phyloP scores from a whole-genome alignment of 2,888 invertebrate genomes.

The Thysanoteuthis rhombus region DNA sequence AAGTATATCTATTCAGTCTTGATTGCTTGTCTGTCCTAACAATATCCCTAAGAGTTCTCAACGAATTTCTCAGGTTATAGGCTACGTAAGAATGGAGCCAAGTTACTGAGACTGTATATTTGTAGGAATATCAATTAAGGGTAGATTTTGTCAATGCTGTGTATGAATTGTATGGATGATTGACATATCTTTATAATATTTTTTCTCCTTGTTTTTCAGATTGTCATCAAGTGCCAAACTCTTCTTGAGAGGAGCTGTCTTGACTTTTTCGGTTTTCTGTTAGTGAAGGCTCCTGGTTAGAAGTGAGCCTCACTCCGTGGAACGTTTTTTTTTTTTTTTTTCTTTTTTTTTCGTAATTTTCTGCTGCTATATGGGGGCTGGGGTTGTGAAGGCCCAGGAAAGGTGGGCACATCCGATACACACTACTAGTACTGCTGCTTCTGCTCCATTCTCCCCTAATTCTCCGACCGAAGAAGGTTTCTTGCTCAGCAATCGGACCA shows the following conservation, averaged over 20 bases:
- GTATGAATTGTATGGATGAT: background rate
- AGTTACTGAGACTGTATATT: background rate
- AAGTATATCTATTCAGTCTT: no score
- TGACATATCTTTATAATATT: background rate
- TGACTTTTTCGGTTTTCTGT: background rate
- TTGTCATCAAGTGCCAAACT: background rate
- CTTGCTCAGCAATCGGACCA: background rate
- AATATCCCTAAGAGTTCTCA: no score
- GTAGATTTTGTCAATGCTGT: background rate
- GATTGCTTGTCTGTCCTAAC: no score
- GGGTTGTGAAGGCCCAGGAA: constrained; percentile 34
- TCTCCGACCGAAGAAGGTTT: constrained; percentile 17
- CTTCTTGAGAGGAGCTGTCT: background rate
- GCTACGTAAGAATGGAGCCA: no score
- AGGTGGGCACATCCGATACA: background rate
- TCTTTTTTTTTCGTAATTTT: background rate
- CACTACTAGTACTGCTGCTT: background rate
- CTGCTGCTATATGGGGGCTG: constrained; percentile 36
- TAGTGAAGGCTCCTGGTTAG: background rate
- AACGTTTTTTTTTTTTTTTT: background rate
- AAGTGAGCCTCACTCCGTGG: background rate
- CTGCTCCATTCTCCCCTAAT: background rate
- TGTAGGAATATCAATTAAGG: background rate
- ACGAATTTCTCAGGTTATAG: no score
- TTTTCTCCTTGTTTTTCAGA: background rate